Evolutionary conservation across 2,113 vertebrate genomes (phyloP).

Genomic region (Corynorhinus townsendii): DNA sequence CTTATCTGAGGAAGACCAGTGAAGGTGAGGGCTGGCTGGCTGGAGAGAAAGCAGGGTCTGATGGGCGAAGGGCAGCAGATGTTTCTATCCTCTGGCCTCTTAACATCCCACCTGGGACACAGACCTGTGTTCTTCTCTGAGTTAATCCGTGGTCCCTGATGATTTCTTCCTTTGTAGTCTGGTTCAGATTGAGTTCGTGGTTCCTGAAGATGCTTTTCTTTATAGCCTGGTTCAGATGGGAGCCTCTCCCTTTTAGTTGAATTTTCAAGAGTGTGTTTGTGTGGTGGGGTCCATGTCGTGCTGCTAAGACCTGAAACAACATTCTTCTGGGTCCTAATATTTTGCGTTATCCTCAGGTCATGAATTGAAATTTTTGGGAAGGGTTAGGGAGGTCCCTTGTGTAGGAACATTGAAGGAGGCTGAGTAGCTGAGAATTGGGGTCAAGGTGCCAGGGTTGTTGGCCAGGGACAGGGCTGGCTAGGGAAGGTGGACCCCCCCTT

Average conservation of each 20-base stretch:
- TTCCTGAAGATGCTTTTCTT: no score
- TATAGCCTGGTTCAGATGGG: no score
- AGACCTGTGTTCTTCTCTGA: neutral
- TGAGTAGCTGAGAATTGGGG: accelerated
- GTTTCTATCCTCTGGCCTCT: neutral
- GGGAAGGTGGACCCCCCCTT: neutral
- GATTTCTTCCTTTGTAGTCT: neutral
- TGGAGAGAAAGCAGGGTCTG: neutral
- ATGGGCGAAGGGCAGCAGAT: neutral
- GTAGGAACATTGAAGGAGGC: neutral
- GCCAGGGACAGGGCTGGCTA: neutral
- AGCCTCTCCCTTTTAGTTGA: neutral
- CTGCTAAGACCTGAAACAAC: no score
- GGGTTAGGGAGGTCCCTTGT: neutral
- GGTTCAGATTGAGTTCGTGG: neutral
- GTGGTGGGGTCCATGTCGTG: no score
- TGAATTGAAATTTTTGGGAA: neutral
- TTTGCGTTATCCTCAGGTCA: neutral
- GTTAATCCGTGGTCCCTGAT: no score
- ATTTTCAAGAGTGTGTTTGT: neutral
- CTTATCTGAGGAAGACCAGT: neutral
- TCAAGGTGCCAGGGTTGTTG: neutral
- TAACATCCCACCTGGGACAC: neutral
- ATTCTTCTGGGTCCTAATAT: neutral
- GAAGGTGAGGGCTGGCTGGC: no score